phyloP scores from a whole-genome alignment of 2,797 vertebrate species.

The Halcyon chelicuti region DNA sequence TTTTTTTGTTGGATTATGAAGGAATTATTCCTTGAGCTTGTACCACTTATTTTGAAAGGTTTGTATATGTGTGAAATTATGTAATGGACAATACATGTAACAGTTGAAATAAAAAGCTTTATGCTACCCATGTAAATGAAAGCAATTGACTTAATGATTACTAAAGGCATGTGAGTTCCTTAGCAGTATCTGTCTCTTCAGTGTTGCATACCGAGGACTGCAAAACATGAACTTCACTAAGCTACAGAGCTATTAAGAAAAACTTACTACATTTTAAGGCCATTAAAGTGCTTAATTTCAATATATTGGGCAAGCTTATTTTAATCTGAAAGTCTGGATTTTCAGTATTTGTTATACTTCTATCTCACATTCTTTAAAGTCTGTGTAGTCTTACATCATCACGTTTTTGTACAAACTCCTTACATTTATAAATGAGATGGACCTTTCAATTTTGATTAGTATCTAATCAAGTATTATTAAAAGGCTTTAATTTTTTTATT shows the following conservation, averaged over 20 bases:
- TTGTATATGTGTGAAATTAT: conserved; percentile 41
- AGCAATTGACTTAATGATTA: neutral
- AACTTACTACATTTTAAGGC: neutral
- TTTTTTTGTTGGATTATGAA: conserved; percentile 47
- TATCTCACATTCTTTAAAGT: neutral
- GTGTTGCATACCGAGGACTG: neutral
- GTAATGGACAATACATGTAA: conserved; percentile 6
- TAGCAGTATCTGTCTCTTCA: neutral
- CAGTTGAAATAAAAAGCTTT: conserved; percentile 56
- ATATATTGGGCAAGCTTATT: neutral
- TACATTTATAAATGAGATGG: neutral
- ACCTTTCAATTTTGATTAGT: conserved; percentile 1
- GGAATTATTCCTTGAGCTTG: conserved; percentile 51
- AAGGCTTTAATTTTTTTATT: neutral
- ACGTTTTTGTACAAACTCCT: neutral
- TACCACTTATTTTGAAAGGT: conserved; percentile 50
- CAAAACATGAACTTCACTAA: neutral
- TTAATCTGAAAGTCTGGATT: neutral
- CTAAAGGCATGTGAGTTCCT: neutral
- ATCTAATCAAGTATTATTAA: neutral
- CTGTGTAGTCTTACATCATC: neutral
- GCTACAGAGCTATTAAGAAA: neutral
- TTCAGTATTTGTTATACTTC: neutral
- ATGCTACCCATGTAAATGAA: conserved; percentile 14
- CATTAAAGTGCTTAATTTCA: neutral